Evolutionary conservation across 2,797 vertebrate species (phyloP).

Genomic region (Liasis olivaceus): DNA sequence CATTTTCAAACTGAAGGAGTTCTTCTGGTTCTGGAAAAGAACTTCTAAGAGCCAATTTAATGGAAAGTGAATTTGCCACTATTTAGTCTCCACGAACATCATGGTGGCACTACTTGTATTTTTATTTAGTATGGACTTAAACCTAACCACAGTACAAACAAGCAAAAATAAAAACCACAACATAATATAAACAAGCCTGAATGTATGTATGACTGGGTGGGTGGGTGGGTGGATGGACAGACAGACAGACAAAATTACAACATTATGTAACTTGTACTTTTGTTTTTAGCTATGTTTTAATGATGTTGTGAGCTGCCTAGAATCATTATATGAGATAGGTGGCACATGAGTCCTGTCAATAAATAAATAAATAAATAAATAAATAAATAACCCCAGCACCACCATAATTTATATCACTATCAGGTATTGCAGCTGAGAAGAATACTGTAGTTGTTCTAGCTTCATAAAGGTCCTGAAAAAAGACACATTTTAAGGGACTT

Average conservation of each 20-base stretch:
- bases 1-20: neutral
- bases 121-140: neutral
- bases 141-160: neutral
- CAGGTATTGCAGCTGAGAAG: neutral
- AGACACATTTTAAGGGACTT: neutral
- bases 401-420: neutral
- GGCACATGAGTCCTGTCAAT: neutral
- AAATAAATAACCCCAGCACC: neutral
- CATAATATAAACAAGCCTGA: neutral
- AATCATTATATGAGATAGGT: neutral
- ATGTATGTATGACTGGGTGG: neutral
- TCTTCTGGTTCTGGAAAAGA: neutral
- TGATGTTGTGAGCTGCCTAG: neutral
- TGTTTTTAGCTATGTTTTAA: neutral
- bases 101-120: neutral
- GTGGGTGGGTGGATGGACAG: neutral
- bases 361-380: neutral
- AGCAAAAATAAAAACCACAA: neutral
- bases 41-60: neutral
- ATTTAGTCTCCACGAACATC: neutral
- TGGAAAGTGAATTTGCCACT: neutral
- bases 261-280: neutral
- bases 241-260: neutral
- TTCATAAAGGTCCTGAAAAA: neutral
- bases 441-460: neutral